Conservation (phyloP, 2,113 vertebrate genomes). For the mouse (Mus musculus) region GRCm39 chr12:89728001-89728500, state of each 20-base stretch:
- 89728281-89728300: background rate
- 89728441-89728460: no score
- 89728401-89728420: no score
- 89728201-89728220: background rate
- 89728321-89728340: no score
- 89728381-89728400: no score
- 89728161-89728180: background rate
- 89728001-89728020: background rate
- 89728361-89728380: no score
- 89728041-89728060: background rate
- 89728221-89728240: background rate
- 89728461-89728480: no score
- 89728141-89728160: background rate
- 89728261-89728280: background rate
- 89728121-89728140: background rate
- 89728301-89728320: no score
- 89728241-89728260: background rate
- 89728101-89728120: background rate
- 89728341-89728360: no score
- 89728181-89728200: background rate
- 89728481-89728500: no score
- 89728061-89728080: background rate
- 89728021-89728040: constrained; percentile 2
- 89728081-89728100: background rate
- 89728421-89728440: no score